Evolutionary conservation across 2,797 vertebrate species (phyloP).

Genomic region (Chaunax sp.): DNA sequence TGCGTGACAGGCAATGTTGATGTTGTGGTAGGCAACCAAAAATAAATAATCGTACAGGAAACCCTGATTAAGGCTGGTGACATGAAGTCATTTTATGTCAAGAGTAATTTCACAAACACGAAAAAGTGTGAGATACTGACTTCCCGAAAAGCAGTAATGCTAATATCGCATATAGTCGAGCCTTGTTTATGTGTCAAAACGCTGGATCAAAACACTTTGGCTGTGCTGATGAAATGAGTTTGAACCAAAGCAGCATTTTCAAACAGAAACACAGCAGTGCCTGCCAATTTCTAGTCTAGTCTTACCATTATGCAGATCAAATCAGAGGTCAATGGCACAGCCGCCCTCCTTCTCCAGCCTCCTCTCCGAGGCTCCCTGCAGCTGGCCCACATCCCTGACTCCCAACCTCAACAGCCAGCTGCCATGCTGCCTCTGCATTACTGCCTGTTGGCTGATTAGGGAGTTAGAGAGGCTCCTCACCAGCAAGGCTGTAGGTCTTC

Average conservation of each 20-base stretch:
- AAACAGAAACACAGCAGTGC: neutral
- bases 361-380: conserved; percentile 4
- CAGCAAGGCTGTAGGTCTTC: conserved; percentile 23
- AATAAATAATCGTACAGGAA: too few species aligned
- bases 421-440: conserved; percentile 21
- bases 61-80: neutral
- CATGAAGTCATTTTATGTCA: neutral
- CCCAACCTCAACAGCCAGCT: conserved; percentile 21
- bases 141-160: conserved; percentile 8
- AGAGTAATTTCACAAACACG: neutral
- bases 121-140: neutral
- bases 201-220: neutral
- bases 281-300: neutral
- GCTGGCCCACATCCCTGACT: conserved; percentile 9
- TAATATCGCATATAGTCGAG: neutral
- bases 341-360: conserved; percentile 2
- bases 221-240: conserved; percentile 5
- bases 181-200: neutral
- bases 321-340: conserved; percentile 25
- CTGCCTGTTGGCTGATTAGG: conserved; percentile 27
- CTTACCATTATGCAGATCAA: conserved; percentile 5
- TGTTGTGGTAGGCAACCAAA: too few species aligned
- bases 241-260: neutral
- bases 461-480: conserved; percentile 15
- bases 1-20: too few species aligned